Conservation (phyloP, 37 sponge, comb jelly and placozoan genomes). For the Cladorhizidae sp. region DNA sequence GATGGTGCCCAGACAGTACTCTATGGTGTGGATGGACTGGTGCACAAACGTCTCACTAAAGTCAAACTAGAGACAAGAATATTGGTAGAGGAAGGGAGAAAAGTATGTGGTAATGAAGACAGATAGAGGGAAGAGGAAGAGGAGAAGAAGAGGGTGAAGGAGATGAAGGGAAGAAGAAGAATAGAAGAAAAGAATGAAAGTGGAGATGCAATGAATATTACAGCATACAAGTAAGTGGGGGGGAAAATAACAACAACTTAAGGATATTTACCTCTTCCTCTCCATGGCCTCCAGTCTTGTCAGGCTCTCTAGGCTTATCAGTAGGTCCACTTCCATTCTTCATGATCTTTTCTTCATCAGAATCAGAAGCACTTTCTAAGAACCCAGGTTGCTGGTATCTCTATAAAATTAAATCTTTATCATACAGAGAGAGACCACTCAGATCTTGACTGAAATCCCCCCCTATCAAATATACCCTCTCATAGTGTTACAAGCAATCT, state of each 20-base stretch:
- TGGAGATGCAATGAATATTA: no score
- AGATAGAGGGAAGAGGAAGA: background rate
- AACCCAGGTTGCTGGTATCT: background rate
- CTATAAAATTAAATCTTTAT: background rate
- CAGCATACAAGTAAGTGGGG: background rate
- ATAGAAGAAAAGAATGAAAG: no score
- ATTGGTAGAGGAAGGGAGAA: background rate
- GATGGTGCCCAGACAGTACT: constrained; percentile 98
- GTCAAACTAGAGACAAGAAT: constrained; percentile 52
- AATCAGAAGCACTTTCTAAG: background rate
- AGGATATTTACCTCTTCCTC: background rate
- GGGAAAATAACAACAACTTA: background rate
- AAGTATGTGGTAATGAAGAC: constrained; percentile 1
- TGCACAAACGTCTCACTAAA: constrained; percentile 87
- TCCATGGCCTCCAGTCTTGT: background rate
- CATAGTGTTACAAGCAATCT: no score
- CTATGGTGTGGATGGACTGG: constrained; percentile 98
- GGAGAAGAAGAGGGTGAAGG: constrained; percentile 11
- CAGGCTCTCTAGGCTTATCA: background rate
- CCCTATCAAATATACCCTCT: no score
- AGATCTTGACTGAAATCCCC: no score
- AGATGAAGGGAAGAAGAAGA: background rate
- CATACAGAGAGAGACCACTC: no score
- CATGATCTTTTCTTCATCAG: background rate
- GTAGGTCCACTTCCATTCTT: background rate